phyloP scores from a whole-genome alignment of 1,140 invertebrate genomes.

The Drosophila ogumai region DNA sequence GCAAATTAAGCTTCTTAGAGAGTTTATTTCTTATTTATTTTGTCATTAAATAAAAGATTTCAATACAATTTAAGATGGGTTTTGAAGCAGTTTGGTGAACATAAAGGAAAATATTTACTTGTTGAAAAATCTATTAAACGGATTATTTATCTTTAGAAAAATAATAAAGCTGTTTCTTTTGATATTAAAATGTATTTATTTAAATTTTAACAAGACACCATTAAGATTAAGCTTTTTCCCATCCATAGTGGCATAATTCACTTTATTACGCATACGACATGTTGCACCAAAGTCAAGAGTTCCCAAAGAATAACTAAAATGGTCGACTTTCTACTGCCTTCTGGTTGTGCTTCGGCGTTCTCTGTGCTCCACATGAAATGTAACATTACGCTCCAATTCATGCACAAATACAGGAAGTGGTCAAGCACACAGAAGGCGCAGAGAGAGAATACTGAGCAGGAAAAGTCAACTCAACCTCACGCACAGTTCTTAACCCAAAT shows the following conservation, averaged over 20 bases:
- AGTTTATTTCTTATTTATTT: not conserved
- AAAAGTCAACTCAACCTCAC: slow-evolving; percentile 19
- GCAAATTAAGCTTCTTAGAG: not conserved
- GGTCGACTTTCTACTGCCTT: slow-evolving; percentile 9
- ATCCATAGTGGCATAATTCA: slow-evolving; percentile 38
- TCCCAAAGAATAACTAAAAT: slow-evolving; percentile 21
- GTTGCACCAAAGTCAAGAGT: slow-evolving; percentile 32
- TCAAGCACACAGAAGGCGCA: slow-evolving; percentile 44
- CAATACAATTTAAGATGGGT: not conserved
- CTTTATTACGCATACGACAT: slow-evolving; percentile 66
- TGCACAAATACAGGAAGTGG: slow-evolving; percentile 74
- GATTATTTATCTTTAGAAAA: too few relatives aligned
- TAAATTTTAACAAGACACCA: not conserved
- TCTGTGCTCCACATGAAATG: slow-evolving; percentile 65
- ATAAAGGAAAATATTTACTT: too few relatives aligned
- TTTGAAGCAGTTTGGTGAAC: not conserved
- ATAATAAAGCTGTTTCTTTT: too few relatives aligned
- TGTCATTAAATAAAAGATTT: not conserved
- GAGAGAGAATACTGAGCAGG: slow-evolving; percentile 22
- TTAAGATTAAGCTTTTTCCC: not conserved
- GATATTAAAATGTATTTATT: too few relatives aligned
- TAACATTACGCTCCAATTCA: slow-evolving; percentile 79
- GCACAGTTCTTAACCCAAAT: slow-evolving; percentile 73
- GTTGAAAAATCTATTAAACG: too few relatives aligned
- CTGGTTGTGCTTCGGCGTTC: not conserved